A percentile compares a stretch with the other conserved stretches of the same genome.
Conservation (phyloP, 1,140 invertebrate genomes). For the Lordiphosa collinella region DNA sequence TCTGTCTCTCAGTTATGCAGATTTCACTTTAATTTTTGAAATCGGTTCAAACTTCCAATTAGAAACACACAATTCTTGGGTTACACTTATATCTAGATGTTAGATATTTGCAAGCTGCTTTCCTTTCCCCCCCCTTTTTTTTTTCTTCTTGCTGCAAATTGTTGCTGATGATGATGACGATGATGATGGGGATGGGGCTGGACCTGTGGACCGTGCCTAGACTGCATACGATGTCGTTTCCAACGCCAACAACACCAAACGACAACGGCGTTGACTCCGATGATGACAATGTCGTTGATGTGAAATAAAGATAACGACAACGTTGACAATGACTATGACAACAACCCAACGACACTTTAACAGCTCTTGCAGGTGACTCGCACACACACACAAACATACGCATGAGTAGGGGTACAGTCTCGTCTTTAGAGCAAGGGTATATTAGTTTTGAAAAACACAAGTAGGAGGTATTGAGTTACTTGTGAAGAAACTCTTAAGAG, state of each 20-base stretch:
- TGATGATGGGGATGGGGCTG: background rate
- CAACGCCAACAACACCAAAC: background rate
- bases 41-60: background rate
- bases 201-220: slow-evolving; percentile 1
- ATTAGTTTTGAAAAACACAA: too few species aligned
- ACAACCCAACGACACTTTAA: slow-evolving; percentile 74
- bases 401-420: background rate
- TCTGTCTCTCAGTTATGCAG: slow-evolving; percentile 59
- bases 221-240: slow-evolving; percentile 1
- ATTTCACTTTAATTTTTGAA: slow-evolving; percentile 63
- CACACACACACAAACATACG: background rate
- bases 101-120: slow-evolving; percentile 20
- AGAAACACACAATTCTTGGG: too few species aligned
- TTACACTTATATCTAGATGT: slow-evolving; percentile 57
- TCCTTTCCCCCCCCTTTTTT: slow-evolving; percentile 26
- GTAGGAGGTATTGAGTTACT: too few species aligned
- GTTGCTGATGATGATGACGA: slow-evolving; percentile 41
- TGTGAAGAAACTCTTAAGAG: too few species aligned
- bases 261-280: slow-evolving; percentile 2
- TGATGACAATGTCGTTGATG: slow-evolving; percentile 74
- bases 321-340: slow-evolving; percentile 75
- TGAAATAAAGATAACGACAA: slow-evolving; percentile 76
- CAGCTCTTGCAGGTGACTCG: slow-evolving; percentile 66
- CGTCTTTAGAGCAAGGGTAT: too few species aligned
- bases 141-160: slow-evolving; percentile 56